Base-by-base conservation (phyloP, 2,888 invertebrate species). In the Ormyrus rosae region DNA sequence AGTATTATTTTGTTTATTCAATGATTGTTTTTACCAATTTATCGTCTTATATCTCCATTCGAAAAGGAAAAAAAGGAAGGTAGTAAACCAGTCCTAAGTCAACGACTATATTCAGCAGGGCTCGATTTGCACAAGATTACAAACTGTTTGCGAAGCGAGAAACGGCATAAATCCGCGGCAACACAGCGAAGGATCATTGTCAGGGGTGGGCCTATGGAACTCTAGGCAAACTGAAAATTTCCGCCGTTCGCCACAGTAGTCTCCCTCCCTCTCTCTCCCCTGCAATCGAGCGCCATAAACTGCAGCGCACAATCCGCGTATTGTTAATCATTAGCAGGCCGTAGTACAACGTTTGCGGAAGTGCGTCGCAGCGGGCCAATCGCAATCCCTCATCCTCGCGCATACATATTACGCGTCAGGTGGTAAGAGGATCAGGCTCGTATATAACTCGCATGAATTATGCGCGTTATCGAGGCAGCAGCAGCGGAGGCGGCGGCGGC, bases 401-500 rank as follows among this genome's bases (percentile, higher is more conserved):
- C 63, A 61, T 77, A 58, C 77, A 78, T 82, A 83, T 81, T 76
- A 83, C 81, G 81, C 78, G 78, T 74, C 75, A 82, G 80, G 80
- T 80, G 82, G 83, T 86, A 87, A 87, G 87, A 86, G 86, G 86
- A 87, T 87, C 85, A 85, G 45, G 81, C 83, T 81, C 83, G 78
- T 84, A 82, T 82, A 84, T 85, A 85, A 85, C 83, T 83, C 75
- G 61, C 76, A 75, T 86, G 84, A 85, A 84, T 85, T 84, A 86
- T 84, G 80, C 82, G 81, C 70, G 68, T 74, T 73, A 84, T 84
- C 82, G 84, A 80, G 67, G 78, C 64, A 6, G 45, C 10, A 10
- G 53, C 6, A 34, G 64, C 46, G 64, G 48, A 34, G 34, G 34
- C 34, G 34, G 34, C 34, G 34, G 34, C 34, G 34, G 45, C 45